phyloP scores from a whole-genome alignment of 2,888 invertebrate species.

The Caenorhabditis sp. region DNA sequence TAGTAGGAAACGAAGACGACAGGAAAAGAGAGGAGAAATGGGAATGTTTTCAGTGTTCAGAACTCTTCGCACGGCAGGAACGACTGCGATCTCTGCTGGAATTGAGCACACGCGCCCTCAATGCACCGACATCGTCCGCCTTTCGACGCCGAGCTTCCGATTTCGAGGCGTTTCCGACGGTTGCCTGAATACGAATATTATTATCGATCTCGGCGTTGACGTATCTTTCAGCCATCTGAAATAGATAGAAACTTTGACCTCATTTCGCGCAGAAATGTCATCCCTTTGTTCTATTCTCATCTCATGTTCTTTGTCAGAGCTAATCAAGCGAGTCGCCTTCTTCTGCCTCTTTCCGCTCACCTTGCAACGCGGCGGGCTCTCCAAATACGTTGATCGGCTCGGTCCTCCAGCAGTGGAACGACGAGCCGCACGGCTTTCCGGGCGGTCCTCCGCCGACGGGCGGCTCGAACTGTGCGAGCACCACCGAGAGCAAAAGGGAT shows the following conservation, averaged over 20 bases:
- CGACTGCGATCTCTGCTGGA: slow-evolving; percentile 46
- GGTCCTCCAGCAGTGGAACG: slow-evolving; percentile 66
- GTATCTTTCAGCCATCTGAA: too few species aligned
- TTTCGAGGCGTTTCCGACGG: slow-evolving; percentile 47
- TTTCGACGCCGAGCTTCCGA: slow-evolving; percentile 30
- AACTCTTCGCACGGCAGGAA: slow-evolving; percentile 64
- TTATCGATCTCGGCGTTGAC: too few species aligned
- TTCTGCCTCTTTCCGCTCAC: slow-evolving; percentile 3
- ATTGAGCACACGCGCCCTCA: slow-evolving; percentile 57
- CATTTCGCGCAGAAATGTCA: not conserved
- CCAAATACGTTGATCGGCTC: slow-evolving; percentile 61
- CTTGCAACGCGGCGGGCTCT: slow-evolving; percentile 48
- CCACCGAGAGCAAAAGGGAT: slow-evolving; percentile 43
- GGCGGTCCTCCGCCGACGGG: slow-evolving; percentile 24
- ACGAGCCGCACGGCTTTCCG: slow-evolving; percentile 62
- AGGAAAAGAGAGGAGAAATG: not conserved
- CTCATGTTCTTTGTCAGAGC: not conserved
- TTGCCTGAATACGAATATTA: too few species aligned
- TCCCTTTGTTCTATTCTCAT: not conserved
- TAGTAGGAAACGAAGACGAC: slow-evolving; percentile 9
- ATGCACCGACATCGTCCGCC: slow-evolving; percentile 59
- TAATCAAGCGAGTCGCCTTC: slow-evolving; percentile 8
- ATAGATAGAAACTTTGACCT: not conserved
- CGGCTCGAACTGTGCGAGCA: slow-evolving; percentile 47
- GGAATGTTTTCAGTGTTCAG: slow-evolving; percentile 17